Evolutionary conservation across 2,888 invertebrate species (phyloP), one percentile per base, ranked within the genome.

Genomic region (Mythimna ferrago): DNA sequence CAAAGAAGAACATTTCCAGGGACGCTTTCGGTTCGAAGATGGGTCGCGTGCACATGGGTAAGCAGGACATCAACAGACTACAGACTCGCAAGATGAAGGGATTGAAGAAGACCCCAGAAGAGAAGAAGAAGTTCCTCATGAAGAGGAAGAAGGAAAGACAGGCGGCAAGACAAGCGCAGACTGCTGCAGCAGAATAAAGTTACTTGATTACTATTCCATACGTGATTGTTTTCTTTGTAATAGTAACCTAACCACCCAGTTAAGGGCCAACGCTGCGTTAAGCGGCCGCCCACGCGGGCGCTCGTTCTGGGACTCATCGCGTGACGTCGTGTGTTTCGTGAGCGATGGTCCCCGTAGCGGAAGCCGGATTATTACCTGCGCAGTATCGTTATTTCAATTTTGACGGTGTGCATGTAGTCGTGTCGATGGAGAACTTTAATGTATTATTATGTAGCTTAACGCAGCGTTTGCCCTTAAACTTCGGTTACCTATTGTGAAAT

Each of bases 71-170:
- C 51, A 96, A 97, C 68, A 98, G 97, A 83, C 94, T 99, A 80
- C 99, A 99, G 92, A 99, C 99, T 5, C 97, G 99, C 77, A 99
- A 99, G 93, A 98, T 99, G 97, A 99, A 99, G 93, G 99, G 98
- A 56, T 94, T 99, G 66, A 98, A 97, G 88, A 98, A 98, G 92
- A 97, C 98, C 0, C 93, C 97, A 0, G 97, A 97, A 75, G 98
- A 98, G 88, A 97, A 96, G 86, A 98, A 97, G 85, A 93, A 96
- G 26, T 96, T 97, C 86, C 92, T 96, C 14, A 93, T 96, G 71
- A 96, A 97, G 82, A 97, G 97, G 85, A 97, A 96, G 88, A 89
- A 92, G 66, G 93, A 91, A 32, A 93, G 90, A 79, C 88, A 92
- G 81, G 91, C 90, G 3, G 92, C 89, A 6, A 93, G 81, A 78